phyloP scores from a whole-genome alignment of 2,888 invertebrate genomes.

The Sphecodes monilicornis region DNA sequence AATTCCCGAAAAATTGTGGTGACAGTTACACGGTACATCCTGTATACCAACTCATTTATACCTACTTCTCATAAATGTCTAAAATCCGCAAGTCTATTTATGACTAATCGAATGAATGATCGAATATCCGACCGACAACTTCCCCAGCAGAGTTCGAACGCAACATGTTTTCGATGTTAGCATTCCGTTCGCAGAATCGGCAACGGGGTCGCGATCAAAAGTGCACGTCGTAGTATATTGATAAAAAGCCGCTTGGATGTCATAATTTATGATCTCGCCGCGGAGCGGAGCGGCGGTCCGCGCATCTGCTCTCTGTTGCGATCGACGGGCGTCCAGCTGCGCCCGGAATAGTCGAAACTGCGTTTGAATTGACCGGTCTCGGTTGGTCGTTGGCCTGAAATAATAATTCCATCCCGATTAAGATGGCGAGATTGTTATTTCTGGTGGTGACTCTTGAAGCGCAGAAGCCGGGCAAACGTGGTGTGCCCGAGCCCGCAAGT shows the following conservation, averaged over 20 bases:
- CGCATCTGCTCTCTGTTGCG: slow-evolving; percentile 56
- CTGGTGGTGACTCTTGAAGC: slow-evolving; percentile 60
- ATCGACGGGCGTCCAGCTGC: slow-evolving; percentile 57
- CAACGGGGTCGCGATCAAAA: slow-evolving; percentile 42
- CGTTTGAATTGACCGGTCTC: slow-evolving; percentile 52
- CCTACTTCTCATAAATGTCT: background rate
- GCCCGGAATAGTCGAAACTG: slow-evolving; percentile 66
- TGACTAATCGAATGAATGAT: background rate
- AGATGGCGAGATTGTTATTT: slow-evolving; percentile 75
- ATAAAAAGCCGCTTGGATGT: slow-evolving; percentile 64
- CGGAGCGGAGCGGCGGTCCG: slow-evolving; percentile 25
- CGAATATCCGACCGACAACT: background rate
- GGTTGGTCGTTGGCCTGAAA: slow-evolving; percentile 75
- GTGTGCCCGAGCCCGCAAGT: slow-evolving; percentile 38
- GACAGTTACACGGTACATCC: too few relatives aligned
- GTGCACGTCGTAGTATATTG: slow-evolving; percentile 8
- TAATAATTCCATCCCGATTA: slow-evolving; percentile 77
- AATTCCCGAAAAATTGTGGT: too few relatives aligned
- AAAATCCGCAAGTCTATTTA: background rate
- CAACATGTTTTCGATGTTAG: background rate
- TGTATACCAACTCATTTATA: too few relatives aligned
- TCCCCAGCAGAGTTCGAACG: background rate
- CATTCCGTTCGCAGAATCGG: slow-evolving; percentile 13
- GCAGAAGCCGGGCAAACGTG: slow-evolving; percentile 15
- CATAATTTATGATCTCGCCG: slow-evolving; percentile 74